Evolutionary conservation across 2,113 vertebrate genomes (phyloP).

Genomic region (Takifugu bimaculatus): DNA sequence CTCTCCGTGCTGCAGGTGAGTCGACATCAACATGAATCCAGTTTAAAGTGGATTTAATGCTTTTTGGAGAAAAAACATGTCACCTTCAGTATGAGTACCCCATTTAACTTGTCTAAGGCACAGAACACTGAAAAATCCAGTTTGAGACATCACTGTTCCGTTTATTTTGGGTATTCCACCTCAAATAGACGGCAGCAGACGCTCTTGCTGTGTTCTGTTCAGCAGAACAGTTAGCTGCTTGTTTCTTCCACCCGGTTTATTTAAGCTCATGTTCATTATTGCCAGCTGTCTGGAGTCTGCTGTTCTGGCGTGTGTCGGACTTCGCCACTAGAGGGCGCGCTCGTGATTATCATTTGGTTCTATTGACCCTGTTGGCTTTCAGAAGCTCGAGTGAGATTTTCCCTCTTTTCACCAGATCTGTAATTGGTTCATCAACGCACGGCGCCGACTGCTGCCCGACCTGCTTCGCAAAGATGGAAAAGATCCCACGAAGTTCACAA

Average conservation of each 20-base stretch:
- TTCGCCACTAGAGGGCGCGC: conserved; percentile 53
- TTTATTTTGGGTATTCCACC: conserved; percentile 10
- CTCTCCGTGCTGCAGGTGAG: conserved; percentile 93
- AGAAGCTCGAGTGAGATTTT: background rate
- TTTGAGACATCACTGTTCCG: conserved; percentile 29
- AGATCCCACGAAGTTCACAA: conserved; percentile 93
- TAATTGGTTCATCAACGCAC: conserved; percentile 98
- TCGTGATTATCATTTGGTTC: no score
- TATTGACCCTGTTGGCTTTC: no score
- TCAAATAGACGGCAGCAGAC: conserved; percentile 21
- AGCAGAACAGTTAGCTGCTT: conserved; percentile 61
- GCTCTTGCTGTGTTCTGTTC: conserved; percentile 55
- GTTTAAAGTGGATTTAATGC: no score
- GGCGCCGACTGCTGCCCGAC: conserved; percentile 89
- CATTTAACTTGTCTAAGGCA: background rate
- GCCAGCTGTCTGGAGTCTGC: conserved; percentile 62
- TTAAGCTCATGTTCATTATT: conserved; percentile 65
- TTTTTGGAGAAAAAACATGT: no score
- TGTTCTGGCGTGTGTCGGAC: conserved; percentile 21
- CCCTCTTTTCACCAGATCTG: conserved; percentile 80
- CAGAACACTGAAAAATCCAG: background rate
- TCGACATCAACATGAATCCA: background rate
- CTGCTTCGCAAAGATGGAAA: conserved; percentile 92
- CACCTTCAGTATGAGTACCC: no score
- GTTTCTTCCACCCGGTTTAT: conserved; percentile 62